Conservation (phyloP, 53 echinoderm and acorn worm genomes). For the Echinometra lucunter region DNA sequence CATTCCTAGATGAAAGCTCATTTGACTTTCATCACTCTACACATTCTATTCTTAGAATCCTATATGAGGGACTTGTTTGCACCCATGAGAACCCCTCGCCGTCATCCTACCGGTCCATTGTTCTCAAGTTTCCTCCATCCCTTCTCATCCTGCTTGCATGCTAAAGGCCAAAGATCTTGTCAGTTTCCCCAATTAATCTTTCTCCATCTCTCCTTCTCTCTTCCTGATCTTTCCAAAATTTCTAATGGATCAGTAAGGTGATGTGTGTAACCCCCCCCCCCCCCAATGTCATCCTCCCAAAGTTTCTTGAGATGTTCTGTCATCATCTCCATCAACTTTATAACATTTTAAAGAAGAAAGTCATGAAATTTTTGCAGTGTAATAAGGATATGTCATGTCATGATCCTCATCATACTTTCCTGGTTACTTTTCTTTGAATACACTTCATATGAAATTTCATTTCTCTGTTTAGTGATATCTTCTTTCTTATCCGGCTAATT, state of each 20-base stretch:
- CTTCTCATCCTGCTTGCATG: neutral
- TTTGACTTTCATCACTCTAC: neutral
- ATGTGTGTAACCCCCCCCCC: neutral
- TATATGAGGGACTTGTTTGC: neutral
- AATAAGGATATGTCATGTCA: too few relatives aligned
- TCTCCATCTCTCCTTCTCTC: neutral
- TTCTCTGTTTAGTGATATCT: too few relatives aligned
- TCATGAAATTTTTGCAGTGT: too few relatives aligned
- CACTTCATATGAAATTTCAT: too few relatives aligned
- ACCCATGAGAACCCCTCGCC: neutral
- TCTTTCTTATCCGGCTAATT: too few relatives aligned
- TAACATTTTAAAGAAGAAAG: neutral
- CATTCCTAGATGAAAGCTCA: neutral
- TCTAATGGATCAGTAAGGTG: neutral
- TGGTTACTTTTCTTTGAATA: too few relatives aligned
- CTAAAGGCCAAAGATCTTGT: constrained; percentile 46
- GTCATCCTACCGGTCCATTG: constrained; percentile 1
- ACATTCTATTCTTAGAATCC: constrained; percentile 38
- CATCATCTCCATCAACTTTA: neutral
- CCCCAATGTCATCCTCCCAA: neutral
- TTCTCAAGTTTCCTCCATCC: constrained; percentile 12
- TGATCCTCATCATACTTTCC: too few relatives aligned
- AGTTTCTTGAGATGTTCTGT: neutral
- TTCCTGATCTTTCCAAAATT: neutral
- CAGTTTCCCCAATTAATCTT: constrained; percentile 25